These are phyloP conservation scores for Drosophila erecta DNA, from an alignment of 1,140 invertebrate genomes.

Conservation along the genomic window DNA sequence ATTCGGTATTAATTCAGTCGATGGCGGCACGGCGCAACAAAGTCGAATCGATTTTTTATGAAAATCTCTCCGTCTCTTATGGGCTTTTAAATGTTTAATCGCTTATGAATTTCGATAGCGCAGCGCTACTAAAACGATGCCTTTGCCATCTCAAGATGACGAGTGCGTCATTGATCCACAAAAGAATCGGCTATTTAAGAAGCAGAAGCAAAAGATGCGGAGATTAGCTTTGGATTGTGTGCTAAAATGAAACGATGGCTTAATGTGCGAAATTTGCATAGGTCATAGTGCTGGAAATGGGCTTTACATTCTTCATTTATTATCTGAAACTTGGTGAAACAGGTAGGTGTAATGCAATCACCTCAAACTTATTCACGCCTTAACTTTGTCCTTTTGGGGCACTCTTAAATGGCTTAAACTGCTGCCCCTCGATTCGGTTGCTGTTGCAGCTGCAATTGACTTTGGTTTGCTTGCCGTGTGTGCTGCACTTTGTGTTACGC, in stretches of 20 bases:
- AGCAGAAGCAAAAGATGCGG: constrained; percentile 5
- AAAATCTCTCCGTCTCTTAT: constrained; percentile 73
- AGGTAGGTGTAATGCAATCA: background rate
- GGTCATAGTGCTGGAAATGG: constrained; percentile 23
- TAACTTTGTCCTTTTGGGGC: constrained; percentile 7
- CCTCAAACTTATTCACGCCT: background rate
- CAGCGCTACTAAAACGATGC: constrained; percentile 46
- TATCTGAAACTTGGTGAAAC: too few species aligned
- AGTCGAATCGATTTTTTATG: constrained; percentile 80
- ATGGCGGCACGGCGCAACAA: constrained; percentile 61
- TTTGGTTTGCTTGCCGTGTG: constrained; percentile 50
- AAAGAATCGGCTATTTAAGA: constrained; percentile 28
- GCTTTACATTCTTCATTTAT: background rate
- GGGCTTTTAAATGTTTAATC: constrained; percentile 83
- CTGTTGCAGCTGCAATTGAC: constrained; percentile 36
- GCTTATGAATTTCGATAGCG: constrained; percentile 81
- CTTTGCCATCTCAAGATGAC: constrained; percentile 12
- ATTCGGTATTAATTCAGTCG: constrained; percentile 54
- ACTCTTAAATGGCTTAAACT: constrained; percentile 35
- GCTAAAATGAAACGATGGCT: constrained; percentile 29
- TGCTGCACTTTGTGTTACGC: constrained; percentile 77
- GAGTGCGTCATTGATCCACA: constrained; percentile 35
- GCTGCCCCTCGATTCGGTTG: constrained; percentile 10
- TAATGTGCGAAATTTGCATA: constrained; percentile 42
- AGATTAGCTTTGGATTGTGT: constrained; percentile 12